Percentiles rank a stretch among this genome's conserved stretches.
These are phyloP conservation scores for Empis stercorea DNA, from an alignment of 2,888 invertebrate genomes.

Conservation along the genomic window DNA sequence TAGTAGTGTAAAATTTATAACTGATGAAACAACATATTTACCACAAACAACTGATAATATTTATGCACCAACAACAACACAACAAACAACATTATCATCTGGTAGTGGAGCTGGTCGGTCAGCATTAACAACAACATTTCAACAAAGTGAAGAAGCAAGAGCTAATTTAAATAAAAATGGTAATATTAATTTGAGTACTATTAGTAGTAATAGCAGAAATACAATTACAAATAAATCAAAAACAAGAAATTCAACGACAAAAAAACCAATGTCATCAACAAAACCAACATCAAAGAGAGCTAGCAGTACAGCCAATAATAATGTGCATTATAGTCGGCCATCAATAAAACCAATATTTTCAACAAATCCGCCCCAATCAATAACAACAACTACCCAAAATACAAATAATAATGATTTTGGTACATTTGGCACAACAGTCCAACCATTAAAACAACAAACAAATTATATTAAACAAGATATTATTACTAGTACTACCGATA, in stretches of 20 bases:
- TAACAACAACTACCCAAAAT: background rate
- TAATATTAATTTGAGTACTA: slow-evolving; percentile 10
- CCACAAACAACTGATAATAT: background rate
- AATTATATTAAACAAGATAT: slow-evolving; percentile 5
- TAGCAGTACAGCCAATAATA: background rate
- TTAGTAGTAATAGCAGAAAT: slow-evolving; percentile 8
- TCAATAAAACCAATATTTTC: background rate
- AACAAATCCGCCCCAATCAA: background rate
- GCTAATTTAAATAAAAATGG: slow-evolving; percentile 11
- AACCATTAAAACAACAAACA: slow-evolving; percentile 1
- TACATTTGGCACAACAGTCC: slow-evolving; percentile 15
- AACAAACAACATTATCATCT: too few species aligned
- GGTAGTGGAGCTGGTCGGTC: background rate
- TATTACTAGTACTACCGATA: slow-evolving; percentile 9
- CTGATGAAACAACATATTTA: background rate
- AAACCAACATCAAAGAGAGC: slow-evolving; percentile 10
- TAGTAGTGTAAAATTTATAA: background rate
- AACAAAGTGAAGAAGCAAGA: too few species aligned
- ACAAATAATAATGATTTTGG: slow-evolving; percentile 9
- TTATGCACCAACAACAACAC: background rate
- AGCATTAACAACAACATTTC: too few species aligned
- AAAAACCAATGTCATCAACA: slow-evolving; percentile 18
- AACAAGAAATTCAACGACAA: background rate
- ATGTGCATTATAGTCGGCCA: background rate
- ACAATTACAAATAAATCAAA: slow-evolving; percentile 5